Conservation (phyloP, 2,797 vertebrate genomes). For the Hoplostethus atlanticus region DNA sequence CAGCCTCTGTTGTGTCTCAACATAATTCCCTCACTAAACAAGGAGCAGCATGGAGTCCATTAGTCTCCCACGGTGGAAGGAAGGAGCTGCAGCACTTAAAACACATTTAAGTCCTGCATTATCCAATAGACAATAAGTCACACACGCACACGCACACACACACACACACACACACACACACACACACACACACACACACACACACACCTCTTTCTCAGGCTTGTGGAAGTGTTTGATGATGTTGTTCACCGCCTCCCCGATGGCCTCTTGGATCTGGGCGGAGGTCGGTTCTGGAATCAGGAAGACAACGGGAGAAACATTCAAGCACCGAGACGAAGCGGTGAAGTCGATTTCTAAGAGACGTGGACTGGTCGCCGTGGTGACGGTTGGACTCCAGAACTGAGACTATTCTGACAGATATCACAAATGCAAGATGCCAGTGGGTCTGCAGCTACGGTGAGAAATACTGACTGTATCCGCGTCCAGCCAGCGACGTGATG, state of each 20-base stretch:
- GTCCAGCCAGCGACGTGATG: slow-evolving; percentile 88
- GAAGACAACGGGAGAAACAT: neutral
- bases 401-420: too few relatives aligned
- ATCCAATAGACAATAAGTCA: too few relatives aligned
- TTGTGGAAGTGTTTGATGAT: slow-evolving; percentile 97
- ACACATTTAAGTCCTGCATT: neutral
- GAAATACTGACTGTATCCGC: slow-evolving; percentile 84
- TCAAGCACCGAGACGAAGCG: too few relatives aligned
- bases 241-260: slow-evolving; percentile 93
- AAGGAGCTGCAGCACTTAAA: neutral
- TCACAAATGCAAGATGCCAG: too few relatives aligned
- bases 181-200: neutral
- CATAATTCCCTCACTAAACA: neutral
- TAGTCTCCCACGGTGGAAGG: neutral
- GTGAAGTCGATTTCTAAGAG: too few relatives aligned
- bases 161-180: too few relatives aligned
- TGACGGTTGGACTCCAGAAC: too few relatives aligned
- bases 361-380: too few relatives aligned
- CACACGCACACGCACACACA: too few relatives aligned
- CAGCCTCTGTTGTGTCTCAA: neutral
- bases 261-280: slow-evolving; percentile 93
- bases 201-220: slow-evolving; percentile 94
- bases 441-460: too few relatives aligned
- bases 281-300: slow-evolving; percentile 87
- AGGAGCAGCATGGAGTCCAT: neutral